phyloP scores from a whole-genome alignment of 2,113 vertebrate genomes.

The Hemichromis elongatus region DNA sequence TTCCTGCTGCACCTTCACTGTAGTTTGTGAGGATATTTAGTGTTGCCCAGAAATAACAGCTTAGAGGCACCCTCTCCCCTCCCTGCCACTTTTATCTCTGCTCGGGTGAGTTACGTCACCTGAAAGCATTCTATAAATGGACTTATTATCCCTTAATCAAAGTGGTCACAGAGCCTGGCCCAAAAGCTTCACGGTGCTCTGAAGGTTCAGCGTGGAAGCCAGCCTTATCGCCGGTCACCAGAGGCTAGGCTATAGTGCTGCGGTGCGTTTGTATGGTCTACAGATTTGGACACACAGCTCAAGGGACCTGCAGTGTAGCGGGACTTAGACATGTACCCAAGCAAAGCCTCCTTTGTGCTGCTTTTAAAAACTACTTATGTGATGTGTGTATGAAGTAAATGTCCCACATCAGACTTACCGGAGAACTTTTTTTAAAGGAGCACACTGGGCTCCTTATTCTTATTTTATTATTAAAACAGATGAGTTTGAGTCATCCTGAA shows the following conservation, averaged over 20 bases:
- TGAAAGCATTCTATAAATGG: slow-evolving; percentile 48
- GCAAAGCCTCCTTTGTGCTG: not conserved
- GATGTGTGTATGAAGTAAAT: not conserved
- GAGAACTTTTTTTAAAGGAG: not conserved
- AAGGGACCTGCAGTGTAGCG: not conserved
- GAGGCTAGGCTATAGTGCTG: slow-evolving; percentile 47
- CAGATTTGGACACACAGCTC: slow-evolving; percentile 49
- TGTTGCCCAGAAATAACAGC: slow-evolving; percentile 24
- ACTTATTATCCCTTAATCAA: slow-evolving; percentile 66
- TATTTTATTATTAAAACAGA: not conserved
- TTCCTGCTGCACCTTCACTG: not conserved
- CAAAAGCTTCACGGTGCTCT: slow-evolving; percentile 1
- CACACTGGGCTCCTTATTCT: not conserved
- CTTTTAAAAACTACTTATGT: not conserved
- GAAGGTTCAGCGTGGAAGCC: slow-evolving; percentile 23
- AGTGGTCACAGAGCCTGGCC: slow-evolving; percentile 54
- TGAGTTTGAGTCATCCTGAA: not conserved
- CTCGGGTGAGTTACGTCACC: slow-evolving; percentile 39
- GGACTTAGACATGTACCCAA: not conserved
- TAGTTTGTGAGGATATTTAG: slow-evolving; percentile 18
- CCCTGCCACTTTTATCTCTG: slow-evolving; percentile 18
- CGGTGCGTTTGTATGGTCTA: slow-evolving; percentile 14
- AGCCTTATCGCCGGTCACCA: slow-evolving; percentile 55
- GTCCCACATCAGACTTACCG: not conserved
- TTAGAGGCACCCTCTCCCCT: not conserved